Evolutionary conservation across 1,140 invertebrate species (phyloP).

Genomic region (Augochlora pura): DNA sequence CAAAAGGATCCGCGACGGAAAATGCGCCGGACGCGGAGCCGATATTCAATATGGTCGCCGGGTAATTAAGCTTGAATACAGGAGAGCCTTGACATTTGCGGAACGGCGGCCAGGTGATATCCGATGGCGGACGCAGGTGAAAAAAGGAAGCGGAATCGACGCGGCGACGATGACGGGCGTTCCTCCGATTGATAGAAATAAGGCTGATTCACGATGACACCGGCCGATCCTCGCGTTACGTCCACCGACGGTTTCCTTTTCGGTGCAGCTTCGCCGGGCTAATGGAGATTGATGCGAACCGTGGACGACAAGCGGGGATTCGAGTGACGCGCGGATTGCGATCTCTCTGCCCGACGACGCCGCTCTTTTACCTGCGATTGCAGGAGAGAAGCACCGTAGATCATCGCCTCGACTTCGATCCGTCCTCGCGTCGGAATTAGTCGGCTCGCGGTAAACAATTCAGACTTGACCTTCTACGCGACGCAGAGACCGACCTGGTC

Average conservation of each 20-base stretch:
- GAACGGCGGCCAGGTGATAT: neutral
- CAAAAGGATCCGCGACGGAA: no score
- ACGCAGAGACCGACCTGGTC: no score
- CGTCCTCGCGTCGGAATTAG: no score
- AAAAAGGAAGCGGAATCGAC: neutral
- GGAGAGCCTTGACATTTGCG: slow-evolving; percentile 32
- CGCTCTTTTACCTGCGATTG: neutral
- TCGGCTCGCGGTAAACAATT: no score
- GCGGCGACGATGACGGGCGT: no score
- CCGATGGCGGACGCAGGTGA: neutral
- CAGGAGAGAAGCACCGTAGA: neutral
- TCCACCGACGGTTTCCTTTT: neutral
- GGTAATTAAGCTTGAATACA: slow-evolving; percentile 26
- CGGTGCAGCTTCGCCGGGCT: neutral
- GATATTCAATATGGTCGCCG: slow-evolving; percentile 9
- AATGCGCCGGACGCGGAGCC: neutral
- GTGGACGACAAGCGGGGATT: neutral
- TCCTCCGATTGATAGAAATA: neutral
- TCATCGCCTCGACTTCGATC: no score
- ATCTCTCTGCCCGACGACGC: no score
- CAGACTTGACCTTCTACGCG: no score
- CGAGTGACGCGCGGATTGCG: neutral
- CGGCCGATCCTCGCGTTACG: neutral
- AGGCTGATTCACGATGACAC: neutral
- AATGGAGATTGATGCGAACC: slow-evolving; percentile 13